These are phyloP conservation scores for Pollachius pollachius DNA, from an alignment of 2,113 vertebrate genomes.

Conservation along the genomic window DNA sequence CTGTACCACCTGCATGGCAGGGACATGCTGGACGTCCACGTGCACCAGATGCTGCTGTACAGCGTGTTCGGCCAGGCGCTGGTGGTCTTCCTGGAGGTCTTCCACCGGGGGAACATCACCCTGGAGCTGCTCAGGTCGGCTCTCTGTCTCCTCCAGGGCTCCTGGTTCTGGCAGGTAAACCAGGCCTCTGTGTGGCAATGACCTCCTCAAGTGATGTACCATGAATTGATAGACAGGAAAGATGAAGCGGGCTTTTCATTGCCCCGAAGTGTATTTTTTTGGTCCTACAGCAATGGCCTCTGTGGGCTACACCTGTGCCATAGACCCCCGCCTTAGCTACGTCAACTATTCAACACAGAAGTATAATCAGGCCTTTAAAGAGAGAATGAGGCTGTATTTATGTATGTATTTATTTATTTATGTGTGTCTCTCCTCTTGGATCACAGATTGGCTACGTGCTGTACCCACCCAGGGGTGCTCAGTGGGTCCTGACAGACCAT, in stretches of 20 bases:
- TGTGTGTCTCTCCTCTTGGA: slow-evolving; percentile 24
- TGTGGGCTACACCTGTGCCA: too few species aligned
- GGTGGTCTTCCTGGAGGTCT: slow-evolving; percentile 82
- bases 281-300: too few species aligned
- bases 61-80: slow-evolving; percentile 75
- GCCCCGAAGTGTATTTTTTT: too few species aligned
- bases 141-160: slow-evolving; percentile 86
- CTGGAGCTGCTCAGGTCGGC: slow-evolving; percentile 85
- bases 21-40: slow-evolving; percentile 82
- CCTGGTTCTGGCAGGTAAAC: slow-evolving; percentile 95
- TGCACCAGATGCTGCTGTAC: slow-evolving; percentile 85
- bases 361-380: too few species aligned
- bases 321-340: too few species aligned
- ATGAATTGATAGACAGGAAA: too few species aligned
- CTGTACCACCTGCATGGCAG: slow-evolving; percentile 91
- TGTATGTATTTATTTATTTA: not conserved
- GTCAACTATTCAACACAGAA: too few species aligned
- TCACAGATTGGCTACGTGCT: slow-evolving; percentile 90
- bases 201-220: too few species aligned
- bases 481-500: slow-evolving; percentile 85
- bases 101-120: slow-evolving; percentile 80
- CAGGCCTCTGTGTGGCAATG: too few species aligned
- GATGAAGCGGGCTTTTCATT: too few species aligned
- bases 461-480: slow-evolving; percentile 80
- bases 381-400: not conserved